These are phyloP conservation scores for Macrochelys suwanniensis DNA, from an alignment of 2,797 vertebrate species.

Conservation along the genomic window DNA sequence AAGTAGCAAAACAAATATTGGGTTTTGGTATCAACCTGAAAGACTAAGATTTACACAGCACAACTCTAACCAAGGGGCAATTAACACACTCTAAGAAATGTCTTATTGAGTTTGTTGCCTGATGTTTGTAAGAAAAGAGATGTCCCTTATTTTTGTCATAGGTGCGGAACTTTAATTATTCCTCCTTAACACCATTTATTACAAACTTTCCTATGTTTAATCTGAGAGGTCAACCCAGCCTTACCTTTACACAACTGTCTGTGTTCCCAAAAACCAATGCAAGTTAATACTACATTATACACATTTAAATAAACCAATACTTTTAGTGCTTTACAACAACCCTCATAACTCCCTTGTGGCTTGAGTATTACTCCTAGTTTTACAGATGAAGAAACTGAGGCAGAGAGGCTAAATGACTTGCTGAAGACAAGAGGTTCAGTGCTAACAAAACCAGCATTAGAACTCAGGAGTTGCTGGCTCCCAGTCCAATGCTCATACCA, in stretches of 20 bases:
- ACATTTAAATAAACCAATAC: neutral
- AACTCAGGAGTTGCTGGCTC: neutral
- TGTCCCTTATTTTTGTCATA: neutral
- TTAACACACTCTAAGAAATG: neutral
- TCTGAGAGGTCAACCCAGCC: neutral
- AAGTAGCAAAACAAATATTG: neutral
- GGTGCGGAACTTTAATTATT: neutral
- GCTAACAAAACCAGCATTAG: neutral
- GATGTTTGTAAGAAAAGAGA: neutral
- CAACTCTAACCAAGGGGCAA: neutral
- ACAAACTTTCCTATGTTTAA: neutral
- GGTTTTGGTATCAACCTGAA: neutral
- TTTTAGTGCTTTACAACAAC: neutral
- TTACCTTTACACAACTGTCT: neutral
- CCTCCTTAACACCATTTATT: too few species aligned
- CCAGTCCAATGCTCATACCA: neutral
- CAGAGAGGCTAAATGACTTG: neutral
- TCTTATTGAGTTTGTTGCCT: neutral
- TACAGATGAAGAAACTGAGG: neutral
- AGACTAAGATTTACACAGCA: constrained; percentile 31
- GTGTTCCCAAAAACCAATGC: neutral
- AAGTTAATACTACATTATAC: neutral
- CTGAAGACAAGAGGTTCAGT: neutral
- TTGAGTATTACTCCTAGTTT: neutral
- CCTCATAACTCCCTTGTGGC: neutral